phyloP scores from a whole-genome alignment of 2,888 invertebrate genomes.

The Terebella lapidaria region DNA sequence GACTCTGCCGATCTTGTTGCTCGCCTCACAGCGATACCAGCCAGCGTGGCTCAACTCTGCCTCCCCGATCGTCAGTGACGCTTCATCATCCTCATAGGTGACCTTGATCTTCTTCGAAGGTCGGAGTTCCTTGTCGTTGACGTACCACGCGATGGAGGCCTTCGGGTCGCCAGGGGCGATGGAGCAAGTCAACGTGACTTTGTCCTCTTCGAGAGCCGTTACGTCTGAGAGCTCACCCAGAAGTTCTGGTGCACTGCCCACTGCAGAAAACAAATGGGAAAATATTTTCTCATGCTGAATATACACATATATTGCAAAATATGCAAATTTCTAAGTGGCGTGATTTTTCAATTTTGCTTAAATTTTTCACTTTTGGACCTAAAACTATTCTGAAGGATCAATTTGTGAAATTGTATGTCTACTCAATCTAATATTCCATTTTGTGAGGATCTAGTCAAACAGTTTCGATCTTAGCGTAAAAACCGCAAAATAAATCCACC shows the following conservation, averaged over 20 bases:
- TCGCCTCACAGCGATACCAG: constrained; percentile 42
- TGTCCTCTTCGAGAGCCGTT: constrained; percentile 14
- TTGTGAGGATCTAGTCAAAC: too few species aligned
- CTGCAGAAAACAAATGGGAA: constrained; percentile 18
- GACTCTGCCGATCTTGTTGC: constrained; percentile 46
- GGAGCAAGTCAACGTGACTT: constrained; percentile 26
- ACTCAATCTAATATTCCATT: too few species aligned
- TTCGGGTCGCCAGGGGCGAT: constrained; percentile 45
- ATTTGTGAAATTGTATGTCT: too few species aligned
- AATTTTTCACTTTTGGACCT: too few species aligned
- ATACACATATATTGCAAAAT: too few species aligned
- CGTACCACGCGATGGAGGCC: constrained; percentile 26
- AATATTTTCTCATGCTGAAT: too few species aligned
- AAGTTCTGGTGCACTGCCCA: constrained; percentile 42
- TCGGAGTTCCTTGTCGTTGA: constrained; percentile 12
- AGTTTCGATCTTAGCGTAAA: too few species aligned
- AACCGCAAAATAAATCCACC: background rate
- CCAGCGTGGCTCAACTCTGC: constrained; percentile 43
- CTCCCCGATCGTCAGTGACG: constrained; percentile 62
- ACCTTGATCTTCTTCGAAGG: constrained; percentile 42
- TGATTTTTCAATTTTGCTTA: too few species aligned
- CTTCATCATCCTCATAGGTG: constrained; percentile 37
- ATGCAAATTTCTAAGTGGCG: too few species aligned
- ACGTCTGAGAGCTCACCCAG: constrained; percentile 14
- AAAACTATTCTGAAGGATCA: too few species aligned